phyloP scores from a whole-genome alignment of 2,888 invertebrate genomes.

The Clunio marinus region DNA sequence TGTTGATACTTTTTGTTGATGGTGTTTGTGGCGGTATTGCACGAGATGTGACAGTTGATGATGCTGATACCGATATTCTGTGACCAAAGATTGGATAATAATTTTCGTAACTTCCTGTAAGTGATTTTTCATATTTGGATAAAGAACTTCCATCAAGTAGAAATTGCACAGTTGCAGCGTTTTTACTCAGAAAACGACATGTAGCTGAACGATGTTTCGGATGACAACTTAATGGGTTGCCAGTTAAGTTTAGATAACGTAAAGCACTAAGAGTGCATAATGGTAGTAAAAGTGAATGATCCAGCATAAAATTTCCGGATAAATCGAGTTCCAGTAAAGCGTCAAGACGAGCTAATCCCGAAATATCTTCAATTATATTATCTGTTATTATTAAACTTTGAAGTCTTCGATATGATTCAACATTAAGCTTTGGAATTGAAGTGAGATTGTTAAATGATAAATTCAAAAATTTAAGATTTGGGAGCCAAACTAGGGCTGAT shows the following conservation, averaged over 20 bases:
- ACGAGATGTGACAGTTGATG: slow-evolving; percentile 42
- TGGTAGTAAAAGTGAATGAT: slow-evolving; percentile 57
- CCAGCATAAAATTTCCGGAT: slow-evolving; percentile 60
- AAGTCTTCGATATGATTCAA: slow-evolving; percentile 55
- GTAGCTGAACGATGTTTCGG: slow-evolving; percentile 57
- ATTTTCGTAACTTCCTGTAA: slow-evolving; percentile 51
- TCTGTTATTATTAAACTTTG: slow-evolving; percentile 59
- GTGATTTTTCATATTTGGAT: slow-evolving; percentile 54
- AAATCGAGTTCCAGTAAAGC: slow-evolving; percentile 59
- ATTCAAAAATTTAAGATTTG: slow-evolving; percentile 61
- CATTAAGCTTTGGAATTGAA: slow-evolving; percentile 56
- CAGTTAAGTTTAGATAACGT: slow-evolving; percentile 55
- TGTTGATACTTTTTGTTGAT: slow-evolving; percentile 35
- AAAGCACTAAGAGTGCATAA: slow-evolving; percentile 56
- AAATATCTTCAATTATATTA: slow-evolving; percentile 61
- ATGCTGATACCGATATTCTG: slow-evolving; percentile 9
- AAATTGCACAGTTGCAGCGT: slow-evolving; percentile 55
- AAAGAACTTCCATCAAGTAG: slow-evolving; percentile 55
- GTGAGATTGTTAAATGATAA: slow-evolving; percentile 61
- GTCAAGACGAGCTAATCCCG: slow-evolving; percentile 55
- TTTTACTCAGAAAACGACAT: slow-evolving; percentile 56
- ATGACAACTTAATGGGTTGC: slow-evolving; percentile 62
- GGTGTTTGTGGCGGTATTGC: slow-evolving; percentile 41
- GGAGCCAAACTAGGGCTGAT: slow-evolving; percentile 56
- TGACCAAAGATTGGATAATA: slow-evolving; percentile 40